These are phyloP conservation scores for Diarsia dahlii DNA, from an alignment of 2,888 invertebrate species.

Conservation along the genomic window DNA sequence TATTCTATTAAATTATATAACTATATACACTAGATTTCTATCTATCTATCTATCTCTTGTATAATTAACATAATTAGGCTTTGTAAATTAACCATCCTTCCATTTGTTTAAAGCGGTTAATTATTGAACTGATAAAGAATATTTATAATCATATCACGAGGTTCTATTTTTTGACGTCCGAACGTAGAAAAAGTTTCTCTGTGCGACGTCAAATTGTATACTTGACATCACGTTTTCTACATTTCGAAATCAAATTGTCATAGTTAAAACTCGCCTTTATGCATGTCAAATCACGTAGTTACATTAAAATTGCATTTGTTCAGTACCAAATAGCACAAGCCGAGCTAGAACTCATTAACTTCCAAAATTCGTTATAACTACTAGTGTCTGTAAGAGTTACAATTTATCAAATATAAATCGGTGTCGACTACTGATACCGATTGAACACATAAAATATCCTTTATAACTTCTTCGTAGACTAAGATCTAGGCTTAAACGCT, in stretches of 20 bases:
- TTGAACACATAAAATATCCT: slow-evolving; percentile 75
- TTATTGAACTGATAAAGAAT: slow-evolving; percentile 67
- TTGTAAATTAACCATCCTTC: slow-evolving; percentile 88
- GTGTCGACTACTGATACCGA: slow-evolving; percentile 68
- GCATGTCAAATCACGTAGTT: slow-evolving; percentile 80
- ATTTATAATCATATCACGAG: slow-evolving; percentile 66
- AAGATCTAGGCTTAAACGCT: slow-evolving; percentile 88
- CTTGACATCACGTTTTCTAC: slow-evolving; percentile 44
- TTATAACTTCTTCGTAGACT: slow-evolving; percentile 87
- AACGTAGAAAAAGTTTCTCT: slow-evolving; percentile 32
- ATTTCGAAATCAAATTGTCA: slow-evolving; percentile 43
- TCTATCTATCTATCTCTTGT: slow-evolving; percentile 87
- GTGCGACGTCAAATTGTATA: slow-evolving; percentile 35
- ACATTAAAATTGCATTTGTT: slow-evolving; percentile 89
- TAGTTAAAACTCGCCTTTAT: slow-evolving; percentile 66
- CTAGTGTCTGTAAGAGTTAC: slow-evolving; percentile 72
- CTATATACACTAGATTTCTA: slow-evolving; percentile 88
- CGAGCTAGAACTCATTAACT: slow-evolving; percentile 83
- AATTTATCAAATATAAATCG: slow-evolving; percentile 69
- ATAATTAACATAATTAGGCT: slow-evolving; percentile 82
- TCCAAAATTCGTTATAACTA: slow-evolving; percentile 78
- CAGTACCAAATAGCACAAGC: slow-evolving; percentile 87
- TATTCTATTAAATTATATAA: slow-evolving; percentile 77
- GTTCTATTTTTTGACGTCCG: slow-evolving; percentile 44
- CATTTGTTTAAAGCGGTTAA: slow-evolving; percentile 69